Conservation (phyloP, 2,797 vertebrate species). For the Myiotriccus ornatus region DNA sequence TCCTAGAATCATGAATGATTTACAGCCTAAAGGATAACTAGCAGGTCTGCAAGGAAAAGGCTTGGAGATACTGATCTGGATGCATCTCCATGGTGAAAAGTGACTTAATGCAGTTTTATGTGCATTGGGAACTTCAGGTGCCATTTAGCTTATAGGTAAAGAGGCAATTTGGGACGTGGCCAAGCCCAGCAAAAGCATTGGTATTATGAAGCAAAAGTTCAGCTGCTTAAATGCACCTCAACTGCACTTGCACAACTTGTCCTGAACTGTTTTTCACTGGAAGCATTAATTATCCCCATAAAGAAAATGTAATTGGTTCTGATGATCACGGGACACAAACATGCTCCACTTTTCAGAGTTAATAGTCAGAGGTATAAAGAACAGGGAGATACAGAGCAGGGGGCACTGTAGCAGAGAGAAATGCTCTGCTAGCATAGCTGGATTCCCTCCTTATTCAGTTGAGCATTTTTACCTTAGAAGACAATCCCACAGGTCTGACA, state of each 20-base stretch:
- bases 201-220: neutral
- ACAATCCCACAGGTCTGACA: neutral
- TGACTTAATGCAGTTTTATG: neutral
- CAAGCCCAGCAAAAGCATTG: neutral
- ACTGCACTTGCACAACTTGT: fast-evolving
- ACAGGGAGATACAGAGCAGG: neutral
- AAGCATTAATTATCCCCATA: neutral
- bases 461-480: neutral
- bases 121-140: neutral
- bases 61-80: neutral
- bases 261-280: neutral
- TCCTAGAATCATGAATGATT: neutral
- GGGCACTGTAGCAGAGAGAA: neutral
- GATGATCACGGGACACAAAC: neutral
- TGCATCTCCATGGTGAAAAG: neutral
- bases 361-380: neutral
- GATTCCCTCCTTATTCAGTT: neutral
- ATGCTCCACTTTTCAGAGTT: neutral
- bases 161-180: neutral
- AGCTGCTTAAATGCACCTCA: neutral
- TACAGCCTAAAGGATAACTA: neutral
- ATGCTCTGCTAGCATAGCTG: neutral
- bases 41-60: neutral
- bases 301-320: neutral
- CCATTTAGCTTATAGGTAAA: neutral